These are phyloP conservation scores for Macrocentrus cingulum DNA, from an alignment of 1,140 invertebrate genomes.

Conservation along the genomic window DNA sequence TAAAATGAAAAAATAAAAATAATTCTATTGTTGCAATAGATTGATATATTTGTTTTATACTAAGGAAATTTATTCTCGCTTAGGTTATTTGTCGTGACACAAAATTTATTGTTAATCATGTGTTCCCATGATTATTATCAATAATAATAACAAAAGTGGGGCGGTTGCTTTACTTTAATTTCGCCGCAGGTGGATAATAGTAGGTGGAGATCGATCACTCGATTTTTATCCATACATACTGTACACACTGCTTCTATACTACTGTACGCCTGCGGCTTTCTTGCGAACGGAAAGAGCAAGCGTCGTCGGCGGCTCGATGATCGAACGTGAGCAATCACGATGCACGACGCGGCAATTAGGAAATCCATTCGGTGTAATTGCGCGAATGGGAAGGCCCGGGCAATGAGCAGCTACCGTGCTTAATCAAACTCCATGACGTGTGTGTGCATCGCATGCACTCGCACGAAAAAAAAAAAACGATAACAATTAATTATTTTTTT, in stretches of 20 bases:
- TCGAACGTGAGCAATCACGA: constrained; percentile 54
- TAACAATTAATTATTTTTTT: too few species aligned
- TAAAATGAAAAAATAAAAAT: too few species aligned
- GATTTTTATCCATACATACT: constrained; percentile 24
- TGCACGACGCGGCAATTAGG: constrained; percentile 51
- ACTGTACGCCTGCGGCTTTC: constrained; percentile 7
- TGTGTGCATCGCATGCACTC: not conserved
- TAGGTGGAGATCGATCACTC: constrained; percentile 19
- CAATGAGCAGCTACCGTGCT: constrained; percentile 44
- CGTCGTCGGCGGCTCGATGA: constrained; percentile 30
- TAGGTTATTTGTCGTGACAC: too few species aligned
- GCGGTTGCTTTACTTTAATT: constrained; percentile 19
- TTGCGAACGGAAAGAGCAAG: not conserved
- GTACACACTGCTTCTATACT: constrained; percentile 4
- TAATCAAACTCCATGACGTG: constrained; percentile 43
- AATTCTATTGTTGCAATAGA: too few species aligned
- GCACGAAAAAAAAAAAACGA: too few species aligned
- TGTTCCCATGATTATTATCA: constrained; percentile 4
- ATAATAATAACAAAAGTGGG: too few species aligned
- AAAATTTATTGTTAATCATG: not conserved
- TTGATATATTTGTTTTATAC: too few species aligned
- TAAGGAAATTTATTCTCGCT: too few species aligned
- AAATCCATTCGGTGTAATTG: constrained; percentile 59
- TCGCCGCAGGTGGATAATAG: constrained; percentile 26
- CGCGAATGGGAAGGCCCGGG: constrained; percentile 44